Evolutionary conservation across 1,140 invertebrate species (phyloP), one percentile per base, ranked within the genome.

Genomic region (Acromyrmex heyeri): DNA sequence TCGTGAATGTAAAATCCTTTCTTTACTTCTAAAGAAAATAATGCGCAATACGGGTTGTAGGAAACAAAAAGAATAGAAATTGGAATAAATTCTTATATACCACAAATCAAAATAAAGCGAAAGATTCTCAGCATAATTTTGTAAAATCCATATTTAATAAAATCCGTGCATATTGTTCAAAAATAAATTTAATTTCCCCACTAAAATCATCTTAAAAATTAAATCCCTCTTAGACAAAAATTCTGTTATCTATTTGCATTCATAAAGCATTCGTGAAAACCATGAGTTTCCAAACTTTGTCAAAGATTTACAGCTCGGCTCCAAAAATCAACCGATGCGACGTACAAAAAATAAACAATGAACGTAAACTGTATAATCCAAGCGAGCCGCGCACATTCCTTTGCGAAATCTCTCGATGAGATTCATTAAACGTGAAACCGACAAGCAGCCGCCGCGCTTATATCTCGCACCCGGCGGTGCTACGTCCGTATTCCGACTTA

Each of bases 341-440:
- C 30, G 30, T 34, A 16, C 30, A 53, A 34, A 21, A 65, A 4
- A 18, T n/a, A 67, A 79, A 79, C 18, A 55, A 27, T 16, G 14
- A 53, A 53, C 18, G 30, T 6, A 12, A 53, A 53, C 18, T n/a
- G 38, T 57, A 61, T 38, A 24, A 76, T 24, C 30, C 44, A 16
- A 76, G 55, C 44, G 24, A 67, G 48, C 53, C 14, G 30, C 8
- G 24, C 10, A n/a, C 6, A 59, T 72, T 61, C 24, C 38, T 16
- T 48, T 73, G 38, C 18, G 67, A 73, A 82, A 73, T 6, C 44
- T 65, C 61, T 55, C 76, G 65, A 65, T 6, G 65, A 48, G 79
- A 61, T 82, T 61, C 72, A 81, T 73, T 79, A 78, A 79, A 81
- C 76, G 16, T 38, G 78, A 59, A 44, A 70, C 75, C 6, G 12